phyloP scores from a whole-genome alignment of 2,888 invertebrate species.

The Ferdinandea cuprea region DNA sequence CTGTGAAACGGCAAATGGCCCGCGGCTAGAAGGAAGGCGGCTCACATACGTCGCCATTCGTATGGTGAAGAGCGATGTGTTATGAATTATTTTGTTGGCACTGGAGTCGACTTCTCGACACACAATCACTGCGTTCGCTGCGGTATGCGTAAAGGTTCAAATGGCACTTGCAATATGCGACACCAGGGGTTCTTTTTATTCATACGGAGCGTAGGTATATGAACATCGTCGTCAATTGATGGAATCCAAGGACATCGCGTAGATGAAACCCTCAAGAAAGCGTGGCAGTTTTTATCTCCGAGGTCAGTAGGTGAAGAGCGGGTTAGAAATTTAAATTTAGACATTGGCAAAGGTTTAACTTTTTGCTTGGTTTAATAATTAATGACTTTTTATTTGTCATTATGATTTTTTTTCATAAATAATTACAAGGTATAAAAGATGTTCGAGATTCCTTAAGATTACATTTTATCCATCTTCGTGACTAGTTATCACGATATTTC shows the following conservation, averaged over 20 bases:
- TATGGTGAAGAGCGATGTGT: conserved; percentile 72
- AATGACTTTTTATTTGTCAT: neutral
- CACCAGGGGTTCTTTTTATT: conserved; percentile 42
- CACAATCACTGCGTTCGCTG: conserved; percentile 12
- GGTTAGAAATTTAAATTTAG: conserved; percentile 11
- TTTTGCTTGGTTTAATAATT: neutral
- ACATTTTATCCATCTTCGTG: too few relatives aligned
- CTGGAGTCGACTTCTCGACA: conserved; percentile 34
- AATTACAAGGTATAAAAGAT: too few relatives aligned
- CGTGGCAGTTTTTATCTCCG: neutral
- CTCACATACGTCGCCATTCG: conserved; percentile 43
- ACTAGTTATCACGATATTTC: too few relatives aligned
- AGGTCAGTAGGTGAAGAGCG: conserved; percentile 14
- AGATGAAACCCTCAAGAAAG: neutral
- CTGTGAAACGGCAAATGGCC: conserved; percentile 62
- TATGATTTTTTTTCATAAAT: neutral
- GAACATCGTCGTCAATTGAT: conserved; percentile 28
- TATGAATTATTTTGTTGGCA: conserved; percentile 72
- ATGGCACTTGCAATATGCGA: conserved; percentile 60
- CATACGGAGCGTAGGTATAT: conserved; percentile 19
- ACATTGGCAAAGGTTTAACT: neutral
- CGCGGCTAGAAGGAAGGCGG: conserved; percentile 42
- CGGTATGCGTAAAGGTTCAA: conserved; percentile 56
- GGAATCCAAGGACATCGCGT: conserved; percentile 9
- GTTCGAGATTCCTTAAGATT: too few relatives aligned